These are phyloP conservation scores for Amphiprion percula DNA, from an alignment of 2,113 vertebrate genomes.

Conservation along the genomic window DNA sequence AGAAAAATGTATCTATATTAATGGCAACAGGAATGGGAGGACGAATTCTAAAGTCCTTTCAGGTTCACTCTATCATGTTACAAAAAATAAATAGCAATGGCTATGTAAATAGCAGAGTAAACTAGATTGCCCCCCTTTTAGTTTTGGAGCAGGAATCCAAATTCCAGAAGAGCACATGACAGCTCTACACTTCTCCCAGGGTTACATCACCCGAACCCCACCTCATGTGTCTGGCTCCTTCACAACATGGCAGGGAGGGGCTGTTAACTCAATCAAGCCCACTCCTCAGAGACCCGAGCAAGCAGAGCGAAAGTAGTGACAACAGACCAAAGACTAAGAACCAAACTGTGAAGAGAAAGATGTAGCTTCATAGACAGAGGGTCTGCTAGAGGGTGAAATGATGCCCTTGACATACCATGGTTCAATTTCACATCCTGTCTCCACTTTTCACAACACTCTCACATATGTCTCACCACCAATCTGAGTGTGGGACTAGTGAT, in stretches of 20 bases:
- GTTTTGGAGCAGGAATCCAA: constrained; percentile 45
- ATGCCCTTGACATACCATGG: constrained; percentile 16
- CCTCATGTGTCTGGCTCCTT: constrained; percentile 62
- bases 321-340: constrained; percentile 26
- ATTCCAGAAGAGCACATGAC: constrained; percentile 49
- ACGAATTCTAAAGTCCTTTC: constrained; percentile 11
- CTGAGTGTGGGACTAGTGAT: not conserved
- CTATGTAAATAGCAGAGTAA: constrained; percentile 35
- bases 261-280: constrained; percentile 70
- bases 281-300: constrained; percentile 48
- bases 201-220: constrained; percentile 77
- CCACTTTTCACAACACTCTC: constrained; percentile 51
- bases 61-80: constrained; percentile 17
- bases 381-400: not conserved
- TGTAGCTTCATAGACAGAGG: not conserved
- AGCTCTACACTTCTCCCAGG: constrained; percentile 54
- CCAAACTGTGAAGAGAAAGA: not conserved
- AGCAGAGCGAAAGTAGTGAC: constrained; percentile 27
- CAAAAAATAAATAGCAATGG: constrained; percentile 25
- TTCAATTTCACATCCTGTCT: constrained; percentile 22
- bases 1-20: constrained; percentile 8
- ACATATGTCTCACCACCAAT: constrained; percentile 40
- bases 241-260: constrained; percentile 67
- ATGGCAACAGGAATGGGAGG: not conserved
- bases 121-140: constrained; percentile 28